phyloP scores from a whole-genome alignment of 2,888 invertebrate species.

The Phaedon cochleariae region DNA sequence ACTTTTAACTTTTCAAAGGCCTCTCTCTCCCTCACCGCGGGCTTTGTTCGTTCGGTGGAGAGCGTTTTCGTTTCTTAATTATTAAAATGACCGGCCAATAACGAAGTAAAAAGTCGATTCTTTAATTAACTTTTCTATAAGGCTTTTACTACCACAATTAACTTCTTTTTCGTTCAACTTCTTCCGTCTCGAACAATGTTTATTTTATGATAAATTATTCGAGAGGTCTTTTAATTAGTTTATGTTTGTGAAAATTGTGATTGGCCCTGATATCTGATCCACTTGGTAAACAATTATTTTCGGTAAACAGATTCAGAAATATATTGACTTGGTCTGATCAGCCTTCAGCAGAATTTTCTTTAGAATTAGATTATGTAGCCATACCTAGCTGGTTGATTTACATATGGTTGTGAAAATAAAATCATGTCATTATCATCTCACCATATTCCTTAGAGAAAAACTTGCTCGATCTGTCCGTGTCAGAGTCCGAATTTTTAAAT shows the following conservation, averaged over 20 bases:
- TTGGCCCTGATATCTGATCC: neutral
- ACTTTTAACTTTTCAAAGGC: conserved; percentile 48
- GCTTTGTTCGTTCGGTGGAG: conserved; percentile 34
- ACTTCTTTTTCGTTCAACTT: conserved; percentile 26
- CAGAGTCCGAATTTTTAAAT: too few species aligned
- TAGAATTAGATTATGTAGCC: too few species aligned
- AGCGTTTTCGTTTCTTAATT: conserved; percentile 42
- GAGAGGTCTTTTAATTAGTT: conserved; percentile 7
- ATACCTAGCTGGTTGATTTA: too few species aligned
- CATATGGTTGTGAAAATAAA: too few species aligned
- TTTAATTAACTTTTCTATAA: conserved; percentile 43
- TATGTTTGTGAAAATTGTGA: neutral
- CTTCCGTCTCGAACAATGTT: conserved; percentile 19
- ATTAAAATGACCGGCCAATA: conserved; percentile 45
- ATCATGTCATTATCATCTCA: too few species aligned
- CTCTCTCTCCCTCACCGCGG: conserved; percentile 6
- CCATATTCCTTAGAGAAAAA: too few species aligned
- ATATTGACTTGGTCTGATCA: neutral
- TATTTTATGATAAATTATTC: conserved; percentile 8
- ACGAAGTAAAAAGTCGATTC: conserved; percentile 41
- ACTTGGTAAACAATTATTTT: neutral
- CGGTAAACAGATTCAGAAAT: neutral
- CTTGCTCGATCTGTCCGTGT: too few species aligned
- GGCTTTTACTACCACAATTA: conserved; percentile 40
- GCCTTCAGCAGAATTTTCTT: too few species aligned